Evolutionary conservation across 2,888 invertebrate genomes (phyloP).

Genomic region (Agonopterix subpropinquella): DNA sequence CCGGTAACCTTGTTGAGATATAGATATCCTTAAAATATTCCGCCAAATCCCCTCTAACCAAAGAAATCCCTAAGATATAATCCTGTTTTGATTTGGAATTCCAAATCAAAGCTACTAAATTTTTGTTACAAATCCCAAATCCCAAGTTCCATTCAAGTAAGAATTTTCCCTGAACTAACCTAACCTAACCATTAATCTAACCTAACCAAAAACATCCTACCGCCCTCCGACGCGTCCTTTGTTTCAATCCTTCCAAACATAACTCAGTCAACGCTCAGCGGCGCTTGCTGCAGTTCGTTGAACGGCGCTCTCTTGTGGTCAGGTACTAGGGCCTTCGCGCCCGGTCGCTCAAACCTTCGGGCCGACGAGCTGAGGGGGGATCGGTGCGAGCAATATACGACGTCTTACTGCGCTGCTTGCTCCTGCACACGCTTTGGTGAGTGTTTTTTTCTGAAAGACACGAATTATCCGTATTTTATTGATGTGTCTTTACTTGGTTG

Average conservation of each 20-base stretch:
- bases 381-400: slow-evolving; percentile 61
- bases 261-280: slow-evolving; percentile 27
- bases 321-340: slow-evolving; percentile 74
- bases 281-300: slow-evolving; percentile 42
- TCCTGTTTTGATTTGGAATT: too few relatives aligned
- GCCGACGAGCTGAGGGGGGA: slow-evolving; percentile 65
- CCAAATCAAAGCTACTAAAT: too few relatives aligned
- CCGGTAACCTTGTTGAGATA: slow-evolving; percentile 46
- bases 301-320: slow-evolving; percentile 52
- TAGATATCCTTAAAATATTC: not conserved
- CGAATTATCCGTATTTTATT: not conserved
- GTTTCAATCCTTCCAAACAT: not conserved
- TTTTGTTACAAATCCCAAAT: too few relatives aligned
- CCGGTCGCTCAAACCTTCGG: slow-evolving; percentile 67
- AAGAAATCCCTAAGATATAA: not conserved
- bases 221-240: not conserved
- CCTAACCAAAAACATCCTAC: too few relatives aligned
- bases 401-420: slow-evolving; percentile 51
- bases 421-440: slow-evolving; percentile 59
- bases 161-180: too few relatives aligned
- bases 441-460: slow-evolving; percentile 13
- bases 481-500: too few relatives aligned
- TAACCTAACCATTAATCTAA: too few relatives aligned
- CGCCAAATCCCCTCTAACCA: not conserved
- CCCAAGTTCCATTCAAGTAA: not conserved